phyloP scores from a whole-genome alignment of 2,113 vertebrate genomes.

The Melanocharis versteri region DNA sequence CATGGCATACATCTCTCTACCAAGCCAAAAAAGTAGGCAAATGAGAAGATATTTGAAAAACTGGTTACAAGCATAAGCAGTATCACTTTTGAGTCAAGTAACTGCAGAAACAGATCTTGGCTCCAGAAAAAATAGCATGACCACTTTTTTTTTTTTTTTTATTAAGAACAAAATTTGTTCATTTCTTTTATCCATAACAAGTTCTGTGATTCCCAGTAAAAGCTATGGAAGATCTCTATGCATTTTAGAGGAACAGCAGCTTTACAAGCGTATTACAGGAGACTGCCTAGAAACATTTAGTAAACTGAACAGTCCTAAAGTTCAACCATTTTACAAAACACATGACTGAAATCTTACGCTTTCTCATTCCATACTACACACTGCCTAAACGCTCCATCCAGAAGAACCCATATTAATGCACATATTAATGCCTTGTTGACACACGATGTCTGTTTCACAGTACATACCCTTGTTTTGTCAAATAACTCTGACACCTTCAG shows the following conservation, averaged over 20 bases:
- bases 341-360: neutral
- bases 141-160: neutral
- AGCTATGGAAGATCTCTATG: neutral
- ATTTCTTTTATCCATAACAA: neutral
- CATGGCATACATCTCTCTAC: neutral
- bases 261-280: neutral
- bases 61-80: neutral
- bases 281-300: neutral
- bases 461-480: constrained; percentile 95
- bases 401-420: neutral
- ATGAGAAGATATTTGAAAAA: neutral
- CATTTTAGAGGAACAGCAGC: neutral
- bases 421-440: neutral
- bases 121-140: neutral
- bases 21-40: neutral
- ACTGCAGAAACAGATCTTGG: neutral
- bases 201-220: neutral
- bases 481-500: constrained; percentile 96
- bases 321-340: neutral
- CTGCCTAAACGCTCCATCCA: neutral
- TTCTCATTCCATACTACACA: neutral
- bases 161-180: neutral
- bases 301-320: neutral
- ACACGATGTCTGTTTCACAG: neutral
- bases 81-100: neutral